Conservation (phyloP, 1,140 invertebrate genomes). For the Linepithema humile region DNA sequence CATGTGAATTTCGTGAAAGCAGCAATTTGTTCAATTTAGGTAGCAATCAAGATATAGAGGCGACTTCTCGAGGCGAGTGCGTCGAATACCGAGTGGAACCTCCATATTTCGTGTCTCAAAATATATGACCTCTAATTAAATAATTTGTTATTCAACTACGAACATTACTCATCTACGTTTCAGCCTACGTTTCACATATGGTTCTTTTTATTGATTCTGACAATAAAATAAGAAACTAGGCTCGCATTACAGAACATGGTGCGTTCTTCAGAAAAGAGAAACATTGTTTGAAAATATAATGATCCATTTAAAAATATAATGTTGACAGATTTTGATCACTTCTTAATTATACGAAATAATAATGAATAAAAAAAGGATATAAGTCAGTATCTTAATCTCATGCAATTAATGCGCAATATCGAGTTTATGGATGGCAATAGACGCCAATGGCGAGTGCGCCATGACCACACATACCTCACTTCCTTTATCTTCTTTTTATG, state of each 20-base stretch:
- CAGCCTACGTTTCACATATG: not conserved
- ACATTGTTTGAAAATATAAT: not conserved
- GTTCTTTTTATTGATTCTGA: not conserved
- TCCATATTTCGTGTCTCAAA: not conserved
- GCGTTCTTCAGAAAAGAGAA: too few species aligned
- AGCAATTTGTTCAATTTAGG: slow-evolving; percentile 52
- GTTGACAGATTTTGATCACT: not conserved
- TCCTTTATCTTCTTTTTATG: slow-evolving; percentile 56
- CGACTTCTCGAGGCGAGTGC: not conserved
- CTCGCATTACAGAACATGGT: too few species aligned
- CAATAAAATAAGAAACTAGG: not conserved
- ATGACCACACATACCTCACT: slow-evolving; percentile 52
- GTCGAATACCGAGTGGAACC: not conserved
- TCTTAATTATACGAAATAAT: not conserved
- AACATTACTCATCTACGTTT: not conserved
- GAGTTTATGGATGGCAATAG: not conserved
- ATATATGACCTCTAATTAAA: not conserved
- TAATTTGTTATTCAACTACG: too few species aligned
- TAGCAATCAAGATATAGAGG: slow-evolving; percentile 37
- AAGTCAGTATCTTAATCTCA: not conserved
- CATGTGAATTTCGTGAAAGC: slow-evolving; percentile 45
- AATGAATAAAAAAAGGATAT: not conserved
- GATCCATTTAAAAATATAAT: not conserved
- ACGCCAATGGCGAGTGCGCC: slow-evolving; percentile 10
- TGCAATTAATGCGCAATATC: slow-evolving; percentile 18